A percentile compares a stretch with the other conserved stretches of the same genome.
phyloP scores from a whole-genome alignment of 2,113 vertebrate genomes.

The Lichenostomus cassidix region DNA sequence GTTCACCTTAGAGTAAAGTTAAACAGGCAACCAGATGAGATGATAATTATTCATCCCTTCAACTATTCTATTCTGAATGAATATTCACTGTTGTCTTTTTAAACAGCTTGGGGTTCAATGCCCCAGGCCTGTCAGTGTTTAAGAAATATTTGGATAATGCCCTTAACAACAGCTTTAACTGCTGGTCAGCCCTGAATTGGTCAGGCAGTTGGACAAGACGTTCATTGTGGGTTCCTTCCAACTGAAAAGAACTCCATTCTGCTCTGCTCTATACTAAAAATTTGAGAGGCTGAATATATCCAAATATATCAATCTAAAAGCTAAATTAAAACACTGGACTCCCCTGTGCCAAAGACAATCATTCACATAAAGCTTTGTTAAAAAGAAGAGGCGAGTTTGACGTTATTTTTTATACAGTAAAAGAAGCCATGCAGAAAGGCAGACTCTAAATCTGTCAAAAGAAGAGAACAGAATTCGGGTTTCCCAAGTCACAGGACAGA shows the following conservation, averaged over 20 bases:
- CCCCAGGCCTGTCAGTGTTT: neutral
- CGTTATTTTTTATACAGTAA: neutral
- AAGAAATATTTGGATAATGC: neutral
- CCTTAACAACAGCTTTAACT: neutral
- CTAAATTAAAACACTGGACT: neutral
- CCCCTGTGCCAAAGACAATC: neutral
- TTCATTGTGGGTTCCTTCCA: neutral
- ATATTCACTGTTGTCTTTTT: neutral
- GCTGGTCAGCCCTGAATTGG: neutral
- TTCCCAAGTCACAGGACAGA: neutral
- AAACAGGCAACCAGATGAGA: neutral
- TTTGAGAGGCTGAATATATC: neutral
- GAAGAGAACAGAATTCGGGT: neutral
- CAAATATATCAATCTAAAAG: neutral
- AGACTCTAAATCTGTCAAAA: neutral
- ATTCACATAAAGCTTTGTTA: neutral
- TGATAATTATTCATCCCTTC: fast-evolving
- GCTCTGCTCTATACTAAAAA: neutral
- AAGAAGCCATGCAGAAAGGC: neutral
- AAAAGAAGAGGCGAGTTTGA: neutral
- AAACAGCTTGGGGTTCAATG: neutral
- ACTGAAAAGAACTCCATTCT: neutral
- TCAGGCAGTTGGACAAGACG: neutral
- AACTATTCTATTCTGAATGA: neutral
- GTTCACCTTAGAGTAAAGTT: neutral